Evolutionary conservation across 2,888 invertebrate species (phyloP).

Genomic region (Linyphia triangularis): DNA sequence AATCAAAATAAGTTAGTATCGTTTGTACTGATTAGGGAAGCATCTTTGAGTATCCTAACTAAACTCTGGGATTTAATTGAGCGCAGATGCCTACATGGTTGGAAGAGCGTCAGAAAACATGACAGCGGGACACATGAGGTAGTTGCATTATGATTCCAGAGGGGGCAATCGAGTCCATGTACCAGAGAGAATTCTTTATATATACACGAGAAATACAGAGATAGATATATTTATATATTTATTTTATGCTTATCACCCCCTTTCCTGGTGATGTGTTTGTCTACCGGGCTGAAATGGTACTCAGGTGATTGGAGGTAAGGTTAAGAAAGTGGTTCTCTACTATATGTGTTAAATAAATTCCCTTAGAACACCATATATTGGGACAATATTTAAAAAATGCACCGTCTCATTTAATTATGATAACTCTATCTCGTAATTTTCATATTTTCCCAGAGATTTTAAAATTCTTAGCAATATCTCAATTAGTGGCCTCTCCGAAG

Average conservation of each 20-base stretch:
- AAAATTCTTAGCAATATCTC: no score
- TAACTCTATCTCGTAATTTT: no score
- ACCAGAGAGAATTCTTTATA: conserved; percentile 73
- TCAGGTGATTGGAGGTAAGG: conserved; percentile 69
- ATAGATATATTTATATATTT: conserved; percentile 74
- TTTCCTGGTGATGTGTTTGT: conserved; percentile 50
- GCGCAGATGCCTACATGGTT: conserved; percentile 34
- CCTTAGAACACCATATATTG: no score
- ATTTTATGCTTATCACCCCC: conserved; percentile 61
- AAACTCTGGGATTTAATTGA: conserved; percentile 9
- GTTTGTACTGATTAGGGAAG: conserved; percentile 3
- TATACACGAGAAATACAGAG: conserved; percentile 60
- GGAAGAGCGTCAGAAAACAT: conserved; percentile 1
- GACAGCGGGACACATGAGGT: conserved; percentile 30
- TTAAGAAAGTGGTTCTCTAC: background rate
- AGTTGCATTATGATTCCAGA: conserved; percentile 1
- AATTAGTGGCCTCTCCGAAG: no score
- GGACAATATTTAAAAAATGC: no score
- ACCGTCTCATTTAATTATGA: no score
- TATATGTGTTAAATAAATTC: background rate
- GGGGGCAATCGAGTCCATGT: conserved; percentile 28
- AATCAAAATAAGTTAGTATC: conserved; percentile 52
- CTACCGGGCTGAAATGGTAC: conserved; percentile 35
- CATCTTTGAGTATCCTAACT: conserved; percentile 19
- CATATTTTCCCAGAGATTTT: no score